A percentile compares a stretch with the other conserved stretches of the same genome.
phyloP scores from a whole-genome alignment of 2,888 invertebrate species.

The Crepidodera aurea region DNA sequence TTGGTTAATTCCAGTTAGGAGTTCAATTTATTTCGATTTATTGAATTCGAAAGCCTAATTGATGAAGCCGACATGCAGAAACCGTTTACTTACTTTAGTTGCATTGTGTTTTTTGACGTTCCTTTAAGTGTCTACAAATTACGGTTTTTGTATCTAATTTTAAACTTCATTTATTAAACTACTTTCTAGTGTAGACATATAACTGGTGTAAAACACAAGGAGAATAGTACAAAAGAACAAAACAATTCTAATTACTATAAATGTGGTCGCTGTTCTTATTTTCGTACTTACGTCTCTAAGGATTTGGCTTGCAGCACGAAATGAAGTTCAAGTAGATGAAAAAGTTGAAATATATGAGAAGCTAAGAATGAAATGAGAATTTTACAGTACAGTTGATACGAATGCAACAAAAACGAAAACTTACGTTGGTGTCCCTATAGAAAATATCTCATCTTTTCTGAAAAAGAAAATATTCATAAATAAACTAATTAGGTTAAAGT shows the following conservation, averaged over 20 bases:
- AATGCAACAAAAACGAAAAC: conserved; percentile 2
- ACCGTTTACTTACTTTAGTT: too few relatives aligned
- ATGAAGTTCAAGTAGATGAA: not conserved
- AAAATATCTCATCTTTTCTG: conserved; percentile 32
- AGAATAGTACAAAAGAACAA: not conserved
- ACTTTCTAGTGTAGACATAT: too few relatives aligned
- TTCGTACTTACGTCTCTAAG: not conserved
- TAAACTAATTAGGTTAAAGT: not conserved
- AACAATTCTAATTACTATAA: not conserved
- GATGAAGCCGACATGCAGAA: too few relatives aligned
- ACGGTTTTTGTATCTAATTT: too few relatives aligned
- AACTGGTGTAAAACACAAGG: not conserved
- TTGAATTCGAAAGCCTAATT: too few relatives aligned
- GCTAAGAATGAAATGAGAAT: not conserved
- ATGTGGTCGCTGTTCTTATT: not conserved
- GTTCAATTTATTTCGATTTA: too few relatives aligned
- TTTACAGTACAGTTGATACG: not conserved
- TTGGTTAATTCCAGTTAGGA: too few relatives aligned
- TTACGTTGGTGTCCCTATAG: conserved; percentile 26
- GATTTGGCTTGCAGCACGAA: not conserved
- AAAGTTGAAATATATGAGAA: not conserved
- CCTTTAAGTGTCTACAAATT: too few relatives aligned
- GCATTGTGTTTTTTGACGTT: too few relatives aligned
- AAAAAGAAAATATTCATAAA: conserved; percentile 24
- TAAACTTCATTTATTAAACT: too few relatives aligned